Conservation (phyloP, 2,888 invertebrate species). For the Latrodectus elegans region DNA sequence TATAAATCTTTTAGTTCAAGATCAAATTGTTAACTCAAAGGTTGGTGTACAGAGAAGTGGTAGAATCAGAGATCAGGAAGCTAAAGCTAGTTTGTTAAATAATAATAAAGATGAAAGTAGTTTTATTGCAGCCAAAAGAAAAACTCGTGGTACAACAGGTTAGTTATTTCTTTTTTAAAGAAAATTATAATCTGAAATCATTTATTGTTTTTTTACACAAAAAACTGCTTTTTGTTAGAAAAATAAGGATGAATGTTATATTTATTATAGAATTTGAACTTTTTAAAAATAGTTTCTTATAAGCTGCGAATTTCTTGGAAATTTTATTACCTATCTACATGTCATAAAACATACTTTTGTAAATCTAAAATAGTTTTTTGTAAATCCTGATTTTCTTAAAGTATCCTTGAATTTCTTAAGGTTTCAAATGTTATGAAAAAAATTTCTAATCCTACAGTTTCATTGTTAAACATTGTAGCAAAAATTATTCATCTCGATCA, state of each 20-base stretch:
- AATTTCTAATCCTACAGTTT: no score
- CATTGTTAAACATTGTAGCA: no score
- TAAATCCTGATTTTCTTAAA: no score
- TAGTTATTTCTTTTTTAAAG: not conserved
- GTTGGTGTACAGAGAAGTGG: conserved; percentile 62
- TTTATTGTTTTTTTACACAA: not conserved
- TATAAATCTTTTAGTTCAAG: conserved; percentile 39
- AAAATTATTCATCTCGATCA: no score
- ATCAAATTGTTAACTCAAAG: conserved; percentile 51
- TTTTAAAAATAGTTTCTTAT: no score
- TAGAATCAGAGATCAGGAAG: conserved; percentile 62
- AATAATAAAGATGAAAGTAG: conserved; percentile 61
- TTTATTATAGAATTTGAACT: no score
- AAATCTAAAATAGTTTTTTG: no score
- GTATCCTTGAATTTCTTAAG: no score
- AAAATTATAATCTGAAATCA: not conserved
- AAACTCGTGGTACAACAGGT: conserved; percentile 62
- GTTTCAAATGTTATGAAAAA: no score
- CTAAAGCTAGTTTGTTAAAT: conserved; percentile 47
- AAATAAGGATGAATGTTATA: not conserved
- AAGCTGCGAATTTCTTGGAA: no score
- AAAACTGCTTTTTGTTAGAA: not conserved
- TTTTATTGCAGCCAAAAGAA: conserved; percentile 65
- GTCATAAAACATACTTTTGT: no score
- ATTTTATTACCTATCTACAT: no score